Evolutionary conservation across 2,113 vertebrate genomes (phyloP), one percentile per base, ranked within the genome.

Genomic region (Anoplopoma fimbria): DNA sequence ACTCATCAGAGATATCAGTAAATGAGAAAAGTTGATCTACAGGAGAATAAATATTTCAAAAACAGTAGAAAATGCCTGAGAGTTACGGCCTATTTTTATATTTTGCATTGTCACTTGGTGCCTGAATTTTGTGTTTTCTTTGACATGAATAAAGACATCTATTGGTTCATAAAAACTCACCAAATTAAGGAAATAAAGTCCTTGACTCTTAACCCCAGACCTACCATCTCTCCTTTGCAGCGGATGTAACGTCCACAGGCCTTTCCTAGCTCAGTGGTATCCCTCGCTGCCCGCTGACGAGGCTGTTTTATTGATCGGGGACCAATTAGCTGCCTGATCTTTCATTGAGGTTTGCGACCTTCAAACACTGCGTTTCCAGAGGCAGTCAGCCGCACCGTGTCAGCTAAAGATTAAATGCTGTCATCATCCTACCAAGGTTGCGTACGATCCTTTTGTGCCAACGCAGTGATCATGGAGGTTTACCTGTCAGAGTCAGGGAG

Each of bases 291-390:
- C 23, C 67, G 62, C 63, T 69, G 62, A 45, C 0, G 1, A 29
- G 42, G 17, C 10, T 45, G n/a, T 2, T 55, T 71, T 75, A 81
- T 73, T 79, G 77, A 81, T 79, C 29, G 12, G 55, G 55, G 65
- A 77, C 74, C 77, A 79, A 75, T 90, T 84, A 75, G 45, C 23
- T 2, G 1, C 47, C 36, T 70, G 53, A 57, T 38, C 15, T 76
- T 31, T 47, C 63, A 25, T 36, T 62, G 4, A 42, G 42, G 67
- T 23, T 73, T 4, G 68, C 68, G 78, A 79, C 83, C 75, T 79
- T 83, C 61, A 0, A 7, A 31, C 33, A n/a, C 2, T 2, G 14
- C 34, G 34, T 36, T 40, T 21, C 25, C 25, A 25, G 27, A 62
- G n/a, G n/a, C n/a, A n/a, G n/a, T n/a, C n/a, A n/a, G 19, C 69